Conservation (phyloP, 2,888 invertebrate species). For the Poecilobothrus nobilitatus region DNA sequence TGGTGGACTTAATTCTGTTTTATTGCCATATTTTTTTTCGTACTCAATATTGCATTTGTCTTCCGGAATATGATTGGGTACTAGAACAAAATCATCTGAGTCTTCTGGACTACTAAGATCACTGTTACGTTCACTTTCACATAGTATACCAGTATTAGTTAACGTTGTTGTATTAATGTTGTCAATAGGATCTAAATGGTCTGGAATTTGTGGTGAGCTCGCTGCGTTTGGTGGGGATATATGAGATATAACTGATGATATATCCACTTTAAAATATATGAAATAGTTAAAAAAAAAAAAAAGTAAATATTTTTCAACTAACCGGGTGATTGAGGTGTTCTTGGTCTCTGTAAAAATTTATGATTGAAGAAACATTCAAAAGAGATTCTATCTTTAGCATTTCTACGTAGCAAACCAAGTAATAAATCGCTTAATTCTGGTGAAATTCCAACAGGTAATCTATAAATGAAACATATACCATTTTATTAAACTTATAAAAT, state of each 20-base stretch:
- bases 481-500: neutral
- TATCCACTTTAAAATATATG: constrained; percentile 31
- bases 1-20: constrained; percentile 51
- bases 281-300: neutral
- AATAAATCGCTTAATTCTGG: constrained; percentile 79
- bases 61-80: constrained; percentile 58
- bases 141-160: constrained; percentile 50
- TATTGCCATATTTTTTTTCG: constrained; percentile 34
- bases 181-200: constrained; percentile 44
- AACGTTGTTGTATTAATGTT: constrained; percentile 50
- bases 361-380: constrained; percentile 95
- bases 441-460: constrained; percentile 91
- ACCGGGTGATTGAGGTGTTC: constrained; percentile 48
- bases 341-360: constrained; percentile 70
- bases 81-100: constrained; percentile 72
- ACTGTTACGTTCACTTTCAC: constrained; percentile 44
- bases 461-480: constrained; percentile 41
- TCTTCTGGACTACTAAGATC: constrained; percentile 60
- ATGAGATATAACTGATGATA: constrained; percentile 34
- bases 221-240: constrained; percentile 42
- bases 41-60: constrained; percentile 46
- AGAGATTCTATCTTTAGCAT: constrained; percentile 89
- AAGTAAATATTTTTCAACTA: constrained; percentile 15
- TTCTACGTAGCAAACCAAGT: constrained; percentile 77
- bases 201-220: constrained; percentile 42